Conservation (phyloP, 2,888 invertebrate genomes). For the Megaustenia siamemsis region DNA sequence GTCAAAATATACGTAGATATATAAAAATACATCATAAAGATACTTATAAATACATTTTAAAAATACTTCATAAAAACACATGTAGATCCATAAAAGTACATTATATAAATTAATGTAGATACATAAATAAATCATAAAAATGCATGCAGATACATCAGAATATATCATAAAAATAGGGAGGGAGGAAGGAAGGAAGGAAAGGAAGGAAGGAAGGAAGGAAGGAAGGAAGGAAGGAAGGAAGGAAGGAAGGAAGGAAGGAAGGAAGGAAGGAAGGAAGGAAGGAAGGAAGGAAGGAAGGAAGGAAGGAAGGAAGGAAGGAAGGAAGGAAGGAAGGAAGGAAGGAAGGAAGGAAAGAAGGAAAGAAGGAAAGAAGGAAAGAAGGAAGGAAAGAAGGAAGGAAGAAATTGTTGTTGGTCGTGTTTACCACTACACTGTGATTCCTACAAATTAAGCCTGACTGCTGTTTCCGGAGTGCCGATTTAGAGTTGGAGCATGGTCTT, state of each 20-base stretch:
- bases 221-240: not conserved
- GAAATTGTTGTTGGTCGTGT: too few relatives aligned
- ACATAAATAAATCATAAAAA: not conserved
- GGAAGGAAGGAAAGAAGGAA: not conserved
- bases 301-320: not conserved
- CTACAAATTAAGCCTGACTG: too few relatives aligned
- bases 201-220: not conserved
- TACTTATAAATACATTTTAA: too few relatives aligned
- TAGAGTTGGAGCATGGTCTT: too few relatives aligned
- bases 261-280: not conserved
- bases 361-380: too few relatives aligned
- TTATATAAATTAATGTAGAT: not conserved
- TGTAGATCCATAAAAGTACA: not conserved
- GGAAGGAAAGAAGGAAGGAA: too few relatives aligned
- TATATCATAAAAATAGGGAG: not conserved
- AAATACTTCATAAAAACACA: too few relatives aligned
- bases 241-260: too few relatives aligned
- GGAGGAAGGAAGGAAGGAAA: not conserved
- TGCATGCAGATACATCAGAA: not conserved
- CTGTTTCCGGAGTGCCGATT: too few relatives aligned
- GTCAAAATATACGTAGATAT: too few relatives aligned
- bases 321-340: not conserved
- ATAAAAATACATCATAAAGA: too few relatives aligned
- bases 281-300: not conserved
- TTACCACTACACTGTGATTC: too few relatives aligned